Base-by-base conservation (phyloP, 1,140 invertebrate species). In the Calephelis virginiensis region DNA sequence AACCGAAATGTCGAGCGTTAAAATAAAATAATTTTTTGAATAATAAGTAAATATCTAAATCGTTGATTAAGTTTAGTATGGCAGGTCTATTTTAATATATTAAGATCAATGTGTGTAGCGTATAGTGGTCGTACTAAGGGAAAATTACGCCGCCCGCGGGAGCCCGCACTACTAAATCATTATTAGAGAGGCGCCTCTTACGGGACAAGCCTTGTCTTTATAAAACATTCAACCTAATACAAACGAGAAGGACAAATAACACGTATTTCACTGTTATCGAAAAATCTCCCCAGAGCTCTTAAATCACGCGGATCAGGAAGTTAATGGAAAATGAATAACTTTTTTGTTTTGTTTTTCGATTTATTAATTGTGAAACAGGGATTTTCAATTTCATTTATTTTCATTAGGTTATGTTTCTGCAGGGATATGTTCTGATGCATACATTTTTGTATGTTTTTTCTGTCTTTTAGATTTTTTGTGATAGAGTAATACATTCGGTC, bases 191-290 rank as follows among this genome's bases (percentile, higher is more conserved):
- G 70, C 77, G 76, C 53, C 53, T 56, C 75, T 74, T 69, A 75
- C 71, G 81, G 73, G 80, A 82, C 81, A 79, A 70, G 76, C 72
- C 80, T 78, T 70, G 78, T 83, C 81, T 81, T 84, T 87, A 89
- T 87, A 87, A 89, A 89, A 86, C 78, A 87, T 89, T 89, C 86
- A 89, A 81, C 72, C 75, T 85, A 80, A 83, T 83, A 86, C 81
- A 80, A 83, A 89, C 80, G 73, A 84, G 80, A 80, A 74, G 74
- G 73, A 73, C 73, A 72, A 81, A 68, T 76, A 80, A 80, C 80
- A 60, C 66, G 64, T 38, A 74, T 43, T 28, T 28, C 45, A 45
- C 28, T 56, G 53, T 56, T 56, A 56, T 56, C 53, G 45, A 62
- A 69, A 62, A 46, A 45, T 8, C 13, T 46, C 50, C 63, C 49